Conservation (phyloP, 2,113 vertebrate species). For the Petrocephalus zakoni region DNA sequence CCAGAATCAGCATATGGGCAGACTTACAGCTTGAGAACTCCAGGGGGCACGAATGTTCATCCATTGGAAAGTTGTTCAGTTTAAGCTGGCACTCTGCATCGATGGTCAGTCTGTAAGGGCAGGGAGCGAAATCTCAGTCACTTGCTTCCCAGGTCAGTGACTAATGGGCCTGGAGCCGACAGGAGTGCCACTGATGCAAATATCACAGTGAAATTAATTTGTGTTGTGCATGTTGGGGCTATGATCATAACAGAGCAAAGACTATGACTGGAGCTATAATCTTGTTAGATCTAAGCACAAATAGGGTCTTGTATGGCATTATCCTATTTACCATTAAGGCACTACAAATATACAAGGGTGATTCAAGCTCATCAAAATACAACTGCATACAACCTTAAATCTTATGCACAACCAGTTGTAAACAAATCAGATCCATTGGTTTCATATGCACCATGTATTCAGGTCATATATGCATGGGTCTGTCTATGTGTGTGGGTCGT, state of each 20-base stretch:
- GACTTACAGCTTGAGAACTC: slow-evolving; percentile 99
- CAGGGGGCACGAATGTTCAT: slow-evolving; percentile 95
- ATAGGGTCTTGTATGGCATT: neutral
- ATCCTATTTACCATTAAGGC: neutral
- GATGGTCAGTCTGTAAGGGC: slow-evolving; percentile 81
- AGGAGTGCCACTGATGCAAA: neutral
- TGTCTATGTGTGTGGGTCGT: too few species aligned
- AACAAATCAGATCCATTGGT: neutral
- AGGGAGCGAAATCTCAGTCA: slow-evolving; percentile 8
- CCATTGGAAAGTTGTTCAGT: slow-evolving; percentile 99
- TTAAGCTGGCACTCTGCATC: slow-evolving; percentile 97
- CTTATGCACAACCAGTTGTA: neutral
- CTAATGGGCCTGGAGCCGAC: neutral
- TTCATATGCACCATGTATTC: neutral
- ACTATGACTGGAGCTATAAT: neutral
- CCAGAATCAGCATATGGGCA: slow-evolving; percentile 40
- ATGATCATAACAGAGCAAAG: neutral
- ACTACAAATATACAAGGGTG: neutral
- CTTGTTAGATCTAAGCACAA: neutral
- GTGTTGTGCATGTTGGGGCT: neutral
- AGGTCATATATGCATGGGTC: too few species aligned
- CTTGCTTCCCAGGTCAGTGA: neutral
- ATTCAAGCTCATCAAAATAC: neutral
- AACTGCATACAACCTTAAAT: neutral
- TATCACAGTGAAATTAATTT: neutral